Percentiles rank a stretch among this genome's conserved stretches.
Conservation (phyloP, 2,888 invertebrate species). For the Macaria liturata region DNA sequence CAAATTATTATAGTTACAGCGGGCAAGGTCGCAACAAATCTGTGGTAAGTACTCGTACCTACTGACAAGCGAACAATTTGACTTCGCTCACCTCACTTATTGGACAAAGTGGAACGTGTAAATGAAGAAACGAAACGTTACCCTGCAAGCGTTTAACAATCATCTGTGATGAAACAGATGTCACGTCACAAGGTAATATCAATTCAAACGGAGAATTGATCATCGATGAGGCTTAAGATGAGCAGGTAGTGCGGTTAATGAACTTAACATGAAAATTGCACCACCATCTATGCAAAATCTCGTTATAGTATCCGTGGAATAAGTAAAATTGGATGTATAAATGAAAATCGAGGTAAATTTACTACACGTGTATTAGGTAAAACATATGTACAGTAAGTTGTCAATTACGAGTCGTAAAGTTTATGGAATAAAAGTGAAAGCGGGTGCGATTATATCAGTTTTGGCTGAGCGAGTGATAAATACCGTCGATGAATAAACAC, state of each 20-base stretch:
- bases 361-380: no score
- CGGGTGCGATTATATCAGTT: slow-evolving; percentile 26
- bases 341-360: no score
- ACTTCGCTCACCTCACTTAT: slow-evolving; percentile 74
- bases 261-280: slow-evolving; percentile 9
- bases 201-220: slow-evolving; percentile 47
- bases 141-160: slow-evolving; percentile 69
- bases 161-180: slow-evolving; percentile 64
- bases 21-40: slow-evolving; percentile 65
- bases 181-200: slow-evolving; percentile 69
- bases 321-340: no score
- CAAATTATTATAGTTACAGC: slow-evolving; percentile 38
- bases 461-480: slow-evolving; percentile 46
- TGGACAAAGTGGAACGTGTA: slow-evolving; percentile 78
- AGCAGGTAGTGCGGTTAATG: slow-evolving; percentile 16
- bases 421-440: slow-evolving; percentile 45
- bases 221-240: slow-evolving; percentile 10
- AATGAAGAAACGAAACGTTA: slow-evolving; percentile 72
- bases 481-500: slow-evolving; percentile 53
- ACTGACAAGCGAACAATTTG: slow-evolving; percentile 52
- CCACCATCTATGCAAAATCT: no score
- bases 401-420: slow-evolving; percentile 12
- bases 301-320: no score
- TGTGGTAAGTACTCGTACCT: slow-evolving; percentile 52
- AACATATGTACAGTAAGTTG: no score